Conservation (phyloP, 2,797 vertebrate genomes). For the Luscinia luscinia region DNA sequence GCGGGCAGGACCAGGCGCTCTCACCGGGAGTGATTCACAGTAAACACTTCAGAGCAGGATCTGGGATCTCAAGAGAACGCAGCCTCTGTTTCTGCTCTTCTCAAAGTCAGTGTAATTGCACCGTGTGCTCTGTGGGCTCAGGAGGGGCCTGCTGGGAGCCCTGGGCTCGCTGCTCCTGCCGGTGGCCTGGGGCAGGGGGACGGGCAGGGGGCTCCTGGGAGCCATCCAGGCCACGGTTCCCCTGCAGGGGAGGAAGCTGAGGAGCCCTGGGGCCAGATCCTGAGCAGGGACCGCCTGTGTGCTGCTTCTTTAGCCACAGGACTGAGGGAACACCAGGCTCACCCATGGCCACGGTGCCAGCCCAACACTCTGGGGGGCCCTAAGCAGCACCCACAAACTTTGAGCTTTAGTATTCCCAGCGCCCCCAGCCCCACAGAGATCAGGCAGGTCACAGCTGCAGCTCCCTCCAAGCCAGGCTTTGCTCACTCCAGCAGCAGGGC, state of each 20-base stretch:
- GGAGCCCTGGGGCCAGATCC: neutral
- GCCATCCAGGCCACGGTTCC: accelerated
- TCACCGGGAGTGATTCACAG: neutral
- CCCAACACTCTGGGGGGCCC: accelerated
- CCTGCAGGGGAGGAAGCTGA: accelerated
- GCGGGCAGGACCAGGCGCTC: neutral
- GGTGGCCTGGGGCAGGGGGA: neutral
- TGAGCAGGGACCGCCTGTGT: accelerated
- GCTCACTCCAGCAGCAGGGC: neutral
- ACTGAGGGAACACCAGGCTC: neutral
- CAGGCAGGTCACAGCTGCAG: neutral
- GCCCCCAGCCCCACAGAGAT: neutral
- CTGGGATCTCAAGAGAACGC: neutral
- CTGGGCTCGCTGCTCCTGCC: neutral
- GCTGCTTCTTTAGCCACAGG: neutral
- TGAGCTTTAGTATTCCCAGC: neutral
- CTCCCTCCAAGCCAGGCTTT: neutral
- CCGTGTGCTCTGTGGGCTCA: accelerated
- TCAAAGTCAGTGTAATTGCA: neutral
- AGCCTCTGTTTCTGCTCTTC: neutral
- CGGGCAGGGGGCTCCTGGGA: accelerated
- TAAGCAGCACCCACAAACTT: neutral
- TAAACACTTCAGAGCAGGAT: neutral
- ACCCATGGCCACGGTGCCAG: accelerated
- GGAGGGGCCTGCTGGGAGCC: neutral